phyloP scores from a whole-genome alignment of 2,888 invertebrate genomes.

The Tachina lurida region DNA sequence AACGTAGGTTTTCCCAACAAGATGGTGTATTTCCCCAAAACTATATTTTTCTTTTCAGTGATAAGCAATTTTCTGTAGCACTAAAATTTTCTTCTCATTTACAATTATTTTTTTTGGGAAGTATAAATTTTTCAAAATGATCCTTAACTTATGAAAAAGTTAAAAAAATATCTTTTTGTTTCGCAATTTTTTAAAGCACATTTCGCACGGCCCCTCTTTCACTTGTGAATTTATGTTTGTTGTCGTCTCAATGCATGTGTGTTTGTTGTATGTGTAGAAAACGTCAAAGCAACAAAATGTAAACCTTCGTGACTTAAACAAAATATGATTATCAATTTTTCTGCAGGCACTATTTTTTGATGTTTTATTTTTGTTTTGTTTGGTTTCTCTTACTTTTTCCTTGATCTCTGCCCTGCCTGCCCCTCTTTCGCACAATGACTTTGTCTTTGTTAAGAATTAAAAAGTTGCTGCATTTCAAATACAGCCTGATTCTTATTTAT shows the following conservation, averaged over 20 bases:
- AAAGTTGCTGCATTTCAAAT: conserved; percentile 73
- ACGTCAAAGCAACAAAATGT: conserved; percentile 73
- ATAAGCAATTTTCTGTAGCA: no score
- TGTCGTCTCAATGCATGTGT: conserved; percentile 6
- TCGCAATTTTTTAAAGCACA: neutral
- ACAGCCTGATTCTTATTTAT: conserved; percentile 64
- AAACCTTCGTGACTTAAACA: conserved; percentile 75
- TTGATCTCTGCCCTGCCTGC: neutral
- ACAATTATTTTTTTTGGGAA: no score
- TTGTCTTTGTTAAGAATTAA: conserved; percentile 35
- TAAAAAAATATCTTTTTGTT: neutral
- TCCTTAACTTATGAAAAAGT: no score
- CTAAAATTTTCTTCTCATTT: no score
- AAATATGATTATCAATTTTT: conserved; percentile 74
- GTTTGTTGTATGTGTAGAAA: conserved; percentile 65
- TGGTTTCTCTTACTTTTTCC: conserved; percentile 31
- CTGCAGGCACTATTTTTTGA: conserved; percentile 56
- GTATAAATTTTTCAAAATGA: no score
- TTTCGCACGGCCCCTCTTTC: neutral
- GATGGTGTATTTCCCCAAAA: no score
- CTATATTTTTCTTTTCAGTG: no score
- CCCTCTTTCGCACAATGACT: neutral
- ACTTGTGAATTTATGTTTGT: neutral
- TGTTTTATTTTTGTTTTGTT: conserved; percentile 49
- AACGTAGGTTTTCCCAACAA: no score